Conservation (phyloP, 2,888 invertebrate genomes). For the Patella caerulea region DNA sequence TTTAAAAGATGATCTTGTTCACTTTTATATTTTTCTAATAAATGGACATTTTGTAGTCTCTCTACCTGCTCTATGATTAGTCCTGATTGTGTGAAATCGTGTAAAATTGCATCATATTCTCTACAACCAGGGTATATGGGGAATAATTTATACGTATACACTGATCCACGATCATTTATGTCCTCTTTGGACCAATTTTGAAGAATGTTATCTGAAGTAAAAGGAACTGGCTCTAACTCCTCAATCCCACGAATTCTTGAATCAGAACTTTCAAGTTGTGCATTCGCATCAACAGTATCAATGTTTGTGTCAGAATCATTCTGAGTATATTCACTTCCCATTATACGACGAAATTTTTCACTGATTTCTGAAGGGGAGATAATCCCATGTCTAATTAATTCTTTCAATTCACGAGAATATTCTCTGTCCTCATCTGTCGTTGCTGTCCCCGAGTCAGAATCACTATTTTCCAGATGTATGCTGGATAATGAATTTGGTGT, state of each 20-base stretch:
- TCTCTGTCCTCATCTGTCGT: too few relatives aligned
- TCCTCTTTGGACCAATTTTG: neutral
- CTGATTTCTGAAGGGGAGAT: neutral
- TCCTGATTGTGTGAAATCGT: conserved; percentile 42
- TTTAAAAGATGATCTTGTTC: conserved; percentile 40
- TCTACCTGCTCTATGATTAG: conserved; percentile 39
- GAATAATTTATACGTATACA: conserved; percentile 12
- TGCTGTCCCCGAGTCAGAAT: too few relatives aligned
- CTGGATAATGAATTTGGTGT: too few relatives aligned
- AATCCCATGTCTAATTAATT: neutral
- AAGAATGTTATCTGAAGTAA: neutral
- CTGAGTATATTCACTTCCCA: neutral
- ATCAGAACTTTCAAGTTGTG: neutral
- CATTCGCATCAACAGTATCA: neutral
- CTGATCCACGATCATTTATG: neutral
- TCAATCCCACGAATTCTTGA: neutral
- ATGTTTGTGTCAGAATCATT: neutral
- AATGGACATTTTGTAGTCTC: conserved; percentile 37
- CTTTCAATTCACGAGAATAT: neutral
- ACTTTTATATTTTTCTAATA: conserved; percentile 38
- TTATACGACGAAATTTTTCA: neutral
- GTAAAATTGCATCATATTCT: conserved; percentile 40
- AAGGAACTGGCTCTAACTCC: neutral
- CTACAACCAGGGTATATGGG: conserved; percentile 17
- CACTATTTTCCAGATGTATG: too few relatives aligned